These are phyloP conservation scores for Platichthys stellatus DNA, from an alignment of 2,113 vertebrate genomes.

Conservation along the genomic window DNA sequence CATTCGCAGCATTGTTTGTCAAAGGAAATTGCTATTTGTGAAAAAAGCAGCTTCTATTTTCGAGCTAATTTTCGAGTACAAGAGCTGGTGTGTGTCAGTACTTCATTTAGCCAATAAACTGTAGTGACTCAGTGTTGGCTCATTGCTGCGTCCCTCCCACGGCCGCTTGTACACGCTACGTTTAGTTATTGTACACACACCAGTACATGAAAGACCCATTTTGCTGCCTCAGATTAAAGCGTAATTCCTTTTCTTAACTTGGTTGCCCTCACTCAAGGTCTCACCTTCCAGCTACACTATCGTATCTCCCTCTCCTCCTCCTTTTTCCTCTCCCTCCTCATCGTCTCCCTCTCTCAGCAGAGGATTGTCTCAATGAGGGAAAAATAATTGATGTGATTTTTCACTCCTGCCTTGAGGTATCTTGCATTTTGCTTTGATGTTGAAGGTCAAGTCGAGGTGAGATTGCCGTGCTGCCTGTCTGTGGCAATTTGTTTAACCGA, in stretches of 20 bases:
- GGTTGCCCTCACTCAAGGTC: background rate
- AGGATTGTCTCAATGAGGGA: conserved; percentile 2
- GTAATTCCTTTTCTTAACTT: conserved; percentile 4
- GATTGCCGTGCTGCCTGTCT: background rate
- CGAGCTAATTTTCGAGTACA: background rate
- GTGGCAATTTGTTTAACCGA: background rate
- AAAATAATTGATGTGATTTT: conserved; percentile 16
- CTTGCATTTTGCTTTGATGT: conserved; percentile 17
- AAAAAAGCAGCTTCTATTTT: background rate
- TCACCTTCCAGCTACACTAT: conserved; percentile 11
- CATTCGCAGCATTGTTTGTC: background rate
- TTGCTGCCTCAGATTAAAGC: background rate
- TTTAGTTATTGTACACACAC: background rate
- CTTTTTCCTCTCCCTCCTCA: conserved; percentile 9
- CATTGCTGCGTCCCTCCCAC: background rate
- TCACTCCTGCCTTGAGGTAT: background rate
- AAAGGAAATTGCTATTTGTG: background rate
- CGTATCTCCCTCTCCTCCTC: conserved; percentile 11
- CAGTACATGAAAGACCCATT: background rate
- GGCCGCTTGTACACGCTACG: background rate
- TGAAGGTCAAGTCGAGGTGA: conserved; percentile 22
- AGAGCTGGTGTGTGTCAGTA: background rate
- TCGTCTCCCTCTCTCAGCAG: background rate
- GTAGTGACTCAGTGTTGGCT: background rate
- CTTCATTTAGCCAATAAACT: background rate